Conservation (phyloP, 2,113 vertebrate genomes). For the Potamarius usumacintae region DNA sequence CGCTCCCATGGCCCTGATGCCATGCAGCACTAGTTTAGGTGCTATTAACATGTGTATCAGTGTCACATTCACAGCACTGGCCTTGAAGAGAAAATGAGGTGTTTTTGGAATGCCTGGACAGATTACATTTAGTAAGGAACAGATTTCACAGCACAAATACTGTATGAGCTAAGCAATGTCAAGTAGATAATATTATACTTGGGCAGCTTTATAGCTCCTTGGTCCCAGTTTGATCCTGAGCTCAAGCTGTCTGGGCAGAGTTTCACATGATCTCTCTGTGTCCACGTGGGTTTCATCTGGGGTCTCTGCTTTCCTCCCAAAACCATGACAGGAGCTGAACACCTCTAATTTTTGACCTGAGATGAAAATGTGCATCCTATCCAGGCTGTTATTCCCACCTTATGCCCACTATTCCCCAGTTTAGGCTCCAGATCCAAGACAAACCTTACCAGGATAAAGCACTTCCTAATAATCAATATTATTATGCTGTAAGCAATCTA, state of each 20-base stretch:
- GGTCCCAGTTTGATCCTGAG: neutral
- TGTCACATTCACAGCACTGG: slow-evolving; percentile 21
- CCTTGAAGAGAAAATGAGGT: slow-evolving; percentile 33
- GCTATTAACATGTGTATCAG: slow-evolving; percentile 27
- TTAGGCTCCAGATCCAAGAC: neutral
- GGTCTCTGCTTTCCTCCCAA: neutral
- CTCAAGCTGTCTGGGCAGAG: neutral
- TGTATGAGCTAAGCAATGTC: slow-evolving; percentile 9
- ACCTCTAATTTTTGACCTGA: neutral
- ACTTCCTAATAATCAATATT: neutral
- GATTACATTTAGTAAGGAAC: slow-evolving; percentile 9
- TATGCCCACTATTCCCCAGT: neutral
- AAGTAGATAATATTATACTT: neutral
- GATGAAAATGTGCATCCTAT: neutral
- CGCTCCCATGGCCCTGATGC: neutral
- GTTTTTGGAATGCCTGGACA: slow-evolving; percentile 27
- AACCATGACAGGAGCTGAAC: neutral
- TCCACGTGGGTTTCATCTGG: neutral
- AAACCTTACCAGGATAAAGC: neutral
- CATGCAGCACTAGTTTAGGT: slow-evolving; percentile 11
- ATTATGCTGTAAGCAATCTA: neutral
- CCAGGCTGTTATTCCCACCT: neutral
- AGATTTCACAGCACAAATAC: slow-evolving; percentile 26
- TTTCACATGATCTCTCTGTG: neutral
- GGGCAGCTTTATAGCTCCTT: neutral